Conservation (phyloP, 2,113 vertebrate species). For the Monopterus albus region DNA sequence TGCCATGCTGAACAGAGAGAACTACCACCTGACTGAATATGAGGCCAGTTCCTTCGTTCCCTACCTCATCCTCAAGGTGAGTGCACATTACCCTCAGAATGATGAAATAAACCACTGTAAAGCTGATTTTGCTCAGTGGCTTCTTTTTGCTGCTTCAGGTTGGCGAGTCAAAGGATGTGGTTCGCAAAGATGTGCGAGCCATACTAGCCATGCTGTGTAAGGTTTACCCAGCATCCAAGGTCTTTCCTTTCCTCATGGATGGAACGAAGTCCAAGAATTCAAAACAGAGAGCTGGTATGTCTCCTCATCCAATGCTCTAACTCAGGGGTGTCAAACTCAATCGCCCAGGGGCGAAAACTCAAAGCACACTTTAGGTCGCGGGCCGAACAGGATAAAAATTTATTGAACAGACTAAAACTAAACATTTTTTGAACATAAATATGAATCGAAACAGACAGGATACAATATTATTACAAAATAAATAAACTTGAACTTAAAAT, state of each 20-base stretch:
- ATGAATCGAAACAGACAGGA: no score
- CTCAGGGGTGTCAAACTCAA: no score
- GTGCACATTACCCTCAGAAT: neutral
- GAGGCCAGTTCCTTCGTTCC: constrained; percentile 96
- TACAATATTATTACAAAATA: no score
- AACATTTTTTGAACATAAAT: no score
- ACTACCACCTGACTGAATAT: constrained; percentile 94
- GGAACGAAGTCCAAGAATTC: constrained; percentile 99
- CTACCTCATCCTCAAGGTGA: constrained; percentile 95
- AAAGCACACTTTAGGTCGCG: no score
- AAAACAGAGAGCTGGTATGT: constrained; percentile 93
- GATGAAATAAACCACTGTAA: no score
- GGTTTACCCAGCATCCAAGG: constrained; percentile 95
- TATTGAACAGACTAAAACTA: no score
- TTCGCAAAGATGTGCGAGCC: constrained; percentile 94
- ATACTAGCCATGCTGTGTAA: constrained; percentile 94
- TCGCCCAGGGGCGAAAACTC: no score
- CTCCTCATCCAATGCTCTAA: rapidly evolving
- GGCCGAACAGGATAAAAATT: no score
- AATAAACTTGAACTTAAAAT: no score
- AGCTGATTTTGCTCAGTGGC: neutral
- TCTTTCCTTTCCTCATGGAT: constrained; percentile 98
- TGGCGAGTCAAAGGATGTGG: constrained; percentile 95
- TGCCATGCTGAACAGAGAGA: constrained; percentile 87
- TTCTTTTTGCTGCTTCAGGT: constrained; percentile 79